Evolutionary conservation across 2,888 invertebrate species (phyloP).

Genomic region (Xylota segnis): DNA sequence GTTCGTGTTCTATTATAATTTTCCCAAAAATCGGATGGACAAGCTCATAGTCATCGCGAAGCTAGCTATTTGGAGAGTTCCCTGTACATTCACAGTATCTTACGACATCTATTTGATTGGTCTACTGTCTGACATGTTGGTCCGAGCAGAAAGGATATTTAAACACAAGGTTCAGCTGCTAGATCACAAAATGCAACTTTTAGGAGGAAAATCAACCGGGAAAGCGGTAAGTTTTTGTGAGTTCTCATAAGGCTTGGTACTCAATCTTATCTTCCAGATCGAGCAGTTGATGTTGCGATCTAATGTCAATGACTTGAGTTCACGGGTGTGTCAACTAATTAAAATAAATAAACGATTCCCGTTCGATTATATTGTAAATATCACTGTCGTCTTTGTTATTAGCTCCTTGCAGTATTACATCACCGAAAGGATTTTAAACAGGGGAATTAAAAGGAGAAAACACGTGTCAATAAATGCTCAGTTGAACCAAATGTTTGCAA

Average conservation of each 20-base stretch:
- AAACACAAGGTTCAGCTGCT: neutral
- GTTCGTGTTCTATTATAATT: too few species aligned
- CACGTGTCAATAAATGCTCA: too few species aligned
- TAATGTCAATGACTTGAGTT: neutral
- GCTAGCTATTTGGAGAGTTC: too few species aligned
- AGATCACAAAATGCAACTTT: neutral
- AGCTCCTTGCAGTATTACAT: too few species aligned
- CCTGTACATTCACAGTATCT: neutral
- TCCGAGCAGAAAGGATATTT: neutral
- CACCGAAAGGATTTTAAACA: too few species aligned
- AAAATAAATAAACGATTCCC: neutral
- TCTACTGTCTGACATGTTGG: neutral
- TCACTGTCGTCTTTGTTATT: neutral
- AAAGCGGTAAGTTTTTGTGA: too few species aligned
- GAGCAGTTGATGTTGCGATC: slow-evolving; percentile 4
- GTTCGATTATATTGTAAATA: neutral
- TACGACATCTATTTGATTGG: neutral
- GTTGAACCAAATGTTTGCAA: too few species aligned
- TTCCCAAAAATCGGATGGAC: too few species aligned
- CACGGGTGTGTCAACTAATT: neutral
- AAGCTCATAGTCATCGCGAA: too few species aligned
- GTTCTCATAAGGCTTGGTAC: too few species aligned
- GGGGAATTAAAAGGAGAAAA: too few species aligned
- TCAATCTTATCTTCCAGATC: neutral
- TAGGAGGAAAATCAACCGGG: too few species aligned